A percentile compares a stretch with the other conserved stretches of the same genome.
These are phyloP conservation scores for Gila robusta DNA, from an alignment of 2,797 vertebrate genomes.

Conservation along the genomic window DNA sequence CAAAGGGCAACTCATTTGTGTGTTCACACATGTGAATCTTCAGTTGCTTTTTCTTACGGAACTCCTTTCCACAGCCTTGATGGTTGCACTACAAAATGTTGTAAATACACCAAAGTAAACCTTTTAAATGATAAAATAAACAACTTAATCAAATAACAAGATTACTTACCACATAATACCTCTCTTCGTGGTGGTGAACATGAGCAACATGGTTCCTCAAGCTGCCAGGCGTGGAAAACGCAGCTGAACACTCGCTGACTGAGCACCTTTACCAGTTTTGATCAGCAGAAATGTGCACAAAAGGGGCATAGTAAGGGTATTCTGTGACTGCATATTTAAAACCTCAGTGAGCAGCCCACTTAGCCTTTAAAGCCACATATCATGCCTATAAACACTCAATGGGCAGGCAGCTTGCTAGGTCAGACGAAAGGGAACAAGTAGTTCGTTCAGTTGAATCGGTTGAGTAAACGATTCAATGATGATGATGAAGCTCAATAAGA, in stretches of 20 bases:
- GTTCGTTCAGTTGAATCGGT: not conserved
- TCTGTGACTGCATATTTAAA: not conserved
- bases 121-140: not conserved
- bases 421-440: fast-evolving
- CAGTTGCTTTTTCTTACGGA: slow-evolving; percentile 88
- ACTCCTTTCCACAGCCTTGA: slow-evolving; percentile 83
- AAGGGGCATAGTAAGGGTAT: not conserved
- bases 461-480: not conserved
- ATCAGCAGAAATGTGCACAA: not conserved
- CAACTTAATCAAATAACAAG: not conserved
- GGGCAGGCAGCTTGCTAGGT: not conserved
- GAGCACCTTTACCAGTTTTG: slow-evolving; percentile 78
- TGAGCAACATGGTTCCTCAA: slow-evolving; percentile 87
- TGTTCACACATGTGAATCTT: slow-evolving; percentile 86
- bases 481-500: too few relatives aligned
- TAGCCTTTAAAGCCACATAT: not conserved
- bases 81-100: slow-evolving; percentile 80
- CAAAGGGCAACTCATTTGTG: slow-evolving; percentile 79
- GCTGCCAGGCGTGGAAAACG: slow-evolving; percentile 83
- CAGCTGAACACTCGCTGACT: slow-evolving; percentile 79
- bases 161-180: slow-evolving; percentile 80
- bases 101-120: fast-evolving
- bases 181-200: slow-evolving; percentile 81
- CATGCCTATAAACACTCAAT: not conserved
- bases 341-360: too few relatives aligned